Evolutionary conservation across 2,888 invertebrate species (phyloP).

Genomic region (Nephrotoma appendiculata): DNA sequence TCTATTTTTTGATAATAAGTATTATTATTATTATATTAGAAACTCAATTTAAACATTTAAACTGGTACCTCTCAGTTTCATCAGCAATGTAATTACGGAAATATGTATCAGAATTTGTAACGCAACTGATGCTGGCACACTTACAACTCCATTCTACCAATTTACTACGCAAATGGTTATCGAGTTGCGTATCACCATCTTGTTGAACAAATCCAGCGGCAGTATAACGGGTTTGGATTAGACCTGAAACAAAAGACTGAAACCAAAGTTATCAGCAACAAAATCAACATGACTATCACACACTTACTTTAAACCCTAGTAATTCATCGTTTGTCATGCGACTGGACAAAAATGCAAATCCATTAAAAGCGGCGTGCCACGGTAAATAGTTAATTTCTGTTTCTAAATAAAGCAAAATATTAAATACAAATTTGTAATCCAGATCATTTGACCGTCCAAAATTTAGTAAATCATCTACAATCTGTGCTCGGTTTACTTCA

Average conservation of each 20-base stretch:
- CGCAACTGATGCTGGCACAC: constrained; percentile 43
- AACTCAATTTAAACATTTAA: not conserved
- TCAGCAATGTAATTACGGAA: constrained; percentile 23
- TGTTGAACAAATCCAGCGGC: constrained; percentile 35
- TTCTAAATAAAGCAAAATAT: constrained; percentile 50
- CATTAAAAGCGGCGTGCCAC: constrained; percentile 52
- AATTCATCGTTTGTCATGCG: constrained; percentile 10
- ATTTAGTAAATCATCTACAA: constrained; percentile 65
- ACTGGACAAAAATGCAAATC: constrained; percentile 27
- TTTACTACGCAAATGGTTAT: constrained; percentile 42
- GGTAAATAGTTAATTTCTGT: constrained; percentile 59
- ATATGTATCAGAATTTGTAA: constrained; percentile 29
- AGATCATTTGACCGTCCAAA: constrained; percentile 51
- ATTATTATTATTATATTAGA: not conserved
- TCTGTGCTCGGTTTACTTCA: constrained; percentile 57
- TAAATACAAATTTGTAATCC: constrained; percentile 45
- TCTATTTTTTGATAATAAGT: constrained; percentile 21
- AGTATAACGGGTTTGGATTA: constrained; percentile 35
- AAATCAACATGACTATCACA: not conserved
- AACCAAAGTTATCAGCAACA: not conserved
- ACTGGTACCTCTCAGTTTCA: not conserved
- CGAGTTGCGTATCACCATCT: constrained; percentile 36
- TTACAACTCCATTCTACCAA: constrained; percentile 49
- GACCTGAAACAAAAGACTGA: constrained; percentile 34
- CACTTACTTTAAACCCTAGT: constrained; percentile 11